Conservation (phyloP, 2,797 vertebrate species). For the Myotis vivesi region DNA sequence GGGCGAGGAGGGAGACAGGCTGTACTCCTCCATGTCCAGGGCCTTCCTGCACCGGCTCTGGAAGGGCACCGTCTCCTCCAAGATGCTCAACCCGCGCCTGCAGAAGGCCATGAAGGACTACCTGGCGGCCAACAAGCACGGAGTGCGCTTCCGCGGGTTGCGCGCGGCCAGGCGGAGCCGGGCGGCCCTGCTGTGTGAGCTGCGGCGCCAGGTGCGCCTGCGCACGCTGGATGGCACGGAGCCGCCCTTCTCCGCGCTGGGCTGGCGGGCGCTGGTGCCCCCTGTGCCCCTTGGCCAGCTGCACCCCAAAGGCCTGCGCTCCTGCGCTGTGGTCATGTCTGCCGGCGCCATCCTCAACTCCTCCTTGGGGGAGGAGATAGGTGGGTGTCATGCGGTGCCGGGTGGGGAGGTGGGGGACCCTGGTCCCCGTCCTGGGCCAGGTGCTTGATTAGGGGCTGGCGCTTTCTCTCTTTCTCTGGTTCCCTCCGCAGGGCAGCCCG, state of each 20-base stretch:
- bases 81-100: slow-evolving; percentile 93
- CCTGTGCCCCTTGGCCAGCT: slow-evolving; percentile 86
- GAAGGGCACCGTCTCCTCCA: slow-evolving; percentile 91
- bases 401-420: no score
- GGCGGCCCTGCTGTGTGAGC: slow-evolving; percentile 90
- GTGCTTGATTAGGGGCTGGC: neutral
- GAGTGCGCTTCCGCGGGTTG: slow-evolving; percentile 88
- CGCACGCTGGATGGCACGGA: slow-evolving; percentile 94
- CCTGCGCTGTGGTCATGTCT: slow-evolving; percentile 96
- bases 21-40: slow-evolving; percentile 90
- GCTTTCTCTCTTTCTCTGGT: neutral
- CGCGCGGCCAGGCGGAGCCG: slow-evolving; percentile 82
- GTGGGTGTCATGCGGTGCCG: slow-evolving; percentile 83
- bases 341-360: slow-evolving; percentile 97
- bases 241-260: slow-evolving; percentile 91
- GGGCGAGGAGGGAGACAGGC: slow-evolving; percentile 87
- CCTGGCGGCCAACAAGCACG: slow-evolving; percentile 93
- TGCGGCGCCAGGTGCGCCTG: slow-evolving; percentile 88
- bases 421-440: neutral
- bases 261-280: slow-evolving; percentile 93
- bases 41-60: slow-evolving; percentile 92
- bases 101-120: slow-evolving; percentile 96
- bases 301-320: slow-evolving; percentile 85
- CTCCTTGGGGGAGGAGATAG: slow-evolving; percentile 95
- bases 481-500: fast-evolving